Conservation (phyloP, 2,797 vertebrate species). For the Sebastiscus albofasciatus region DNA sequence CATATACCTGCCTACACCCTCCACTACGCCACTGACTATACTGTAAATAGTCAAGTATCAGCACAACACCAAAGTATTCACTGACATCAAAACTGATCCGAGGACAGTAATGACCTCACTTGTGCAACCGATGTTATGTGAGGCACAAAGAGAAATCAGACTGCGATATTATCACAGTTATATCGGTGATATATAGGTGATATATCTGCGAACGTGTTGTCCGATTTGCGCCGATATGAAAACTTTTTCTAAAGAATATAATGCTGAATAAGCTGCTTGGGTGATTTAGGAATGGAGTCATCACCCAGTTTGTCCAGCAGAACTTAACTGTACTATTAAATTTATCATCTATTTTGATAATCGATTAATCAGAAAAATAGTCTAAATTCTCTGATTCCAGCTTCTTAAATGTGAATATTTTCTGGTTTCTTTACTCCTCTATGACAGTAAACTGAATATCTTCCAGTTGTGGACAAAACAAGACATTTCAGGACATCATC, state of each 20-base stretch:
- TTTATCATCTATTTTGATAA: too few species aligned
- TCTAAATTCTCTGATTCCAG: too few species aligned
- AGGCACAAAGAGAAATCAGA: conserved; percentile 1
- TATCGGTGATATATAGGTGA: too few species aligned
- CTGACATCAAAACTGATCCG: conserved; percentile 7
- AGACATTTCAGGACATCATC: too few species aligned
- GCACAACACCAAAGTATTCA: neutral
- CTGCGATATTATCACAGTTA: neutral
- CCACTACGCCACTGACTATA: neutral
- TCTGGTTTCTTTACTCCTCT: too few species aligned
- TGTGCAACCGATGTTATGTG: conserved; percentile 6
- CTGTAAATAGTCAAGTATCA: conserved; percentile 23
- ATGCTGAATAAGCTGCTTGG: neutral
- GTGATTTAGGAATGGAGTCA: neutral
- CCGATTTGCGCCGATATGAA: neutral
- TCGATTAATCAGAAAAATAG: too few species aligned
- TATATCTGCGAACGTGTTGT: neutral
- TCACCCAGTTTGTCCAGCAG: neutral
- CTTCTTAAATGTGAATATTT: too few species aligned
- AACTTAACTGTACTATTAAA: neutral
- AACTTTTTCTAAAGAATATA: neutral
- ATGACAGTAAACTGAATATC: too few species aligned
- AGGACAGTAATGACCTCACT: conserved; percentile 11
- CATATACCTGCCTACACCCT: too few species aligned
- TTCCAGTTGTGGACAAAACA: too few species aligned